Percentiles rank a stretch among this genome's conserved stretches.
Conservation (phyloP, 2,888 invertebrate species). For the Brachypterus glaber region DNA sequence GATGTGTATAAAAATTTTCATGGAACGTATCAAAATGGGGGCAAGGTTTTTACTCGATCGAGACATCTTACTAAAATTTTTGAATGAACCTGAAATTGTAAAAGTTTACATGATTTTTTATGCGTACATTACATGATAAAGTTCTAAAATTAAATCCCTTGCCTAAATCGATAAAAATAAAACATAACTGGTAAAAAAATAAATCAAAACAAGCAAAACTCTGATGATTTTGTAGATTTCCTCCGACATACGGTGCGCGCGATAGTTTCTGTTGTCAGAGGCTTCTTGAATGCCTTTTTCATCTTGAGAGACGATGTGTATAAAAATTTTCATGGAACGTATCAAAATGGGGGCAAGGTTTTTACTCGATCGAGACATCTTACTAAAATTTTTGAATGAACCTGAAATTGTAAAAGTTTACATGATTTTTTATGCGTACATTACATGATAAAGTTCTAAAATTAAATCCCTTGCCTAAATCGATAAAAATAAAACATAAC, state of each 20-base stretch:
- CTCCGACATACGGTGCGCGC: constrained; percentile 90
- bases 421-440: neutral
- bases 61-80: constrained; percentile 87
- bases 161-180: too few species aligned
- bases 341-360: constrained; percentile 95
- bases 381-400: constrained; percentile 91
- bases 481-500: too few species aligned
- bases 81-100: constrained; percentile 95
- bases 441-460: neutral
- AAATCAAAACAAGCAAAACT: too few species aligned
- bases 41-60: constrained; percentile 95
- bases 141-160: too few species aligned
- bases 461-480: too few species aligned
- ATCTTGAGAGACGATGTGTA: constrained; percentile 90
- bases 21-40: constrained; percentile 94
- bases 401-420: constrained; percentile 37
- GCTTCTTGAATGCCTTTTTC: constrained; percentile 93
- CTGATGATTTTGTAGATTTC: constrained; percentile 98
- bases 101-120: too few species aligned
- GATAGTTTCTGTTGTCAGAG: constrained; percentile 92
- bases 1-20: constrained; percentile 99
- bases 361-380: constrained; percentile 93
- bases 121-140: too few species aligned
- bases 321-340: constrained; percentile 98
- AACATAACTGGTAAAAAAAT: too few species aligned